Evolutionary conservation across 2,113 vertebrate species (phyloP).

Genomic region (Glareola pratincola): DNA sequence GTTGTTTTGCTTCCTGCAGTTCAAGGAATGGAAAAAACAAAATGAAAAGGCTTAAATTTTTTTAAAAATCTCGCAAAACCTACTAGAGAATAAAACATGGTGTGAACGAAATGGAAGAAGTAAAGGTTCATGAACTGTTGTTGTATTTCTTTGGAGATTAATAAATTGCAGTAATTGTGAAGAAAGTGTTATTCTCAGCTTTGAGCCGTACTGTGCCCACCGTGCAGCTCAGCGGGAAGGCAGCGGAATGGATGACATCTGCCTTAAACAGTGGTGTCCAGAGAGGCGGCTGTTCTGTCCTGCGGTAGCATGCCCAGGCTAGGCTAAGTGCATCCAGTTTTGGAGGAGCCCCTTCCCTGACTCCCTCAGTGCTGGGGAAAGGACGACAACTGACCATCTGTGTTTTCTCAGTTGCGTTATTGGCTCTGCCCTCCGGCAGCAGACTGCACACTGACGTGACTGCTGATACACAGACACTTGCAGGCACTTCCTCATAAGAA

Average conservation of each 20-base stretch:
- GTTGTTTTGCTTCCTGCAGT: neutral
- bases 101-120: neutral
- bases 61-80: neutral
- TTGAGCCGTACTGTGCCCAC: neutral
- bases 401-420: neutral
- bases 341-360: neutral
- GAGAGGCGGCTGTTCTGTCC: neutral
- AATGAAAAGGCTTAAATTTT: neutral
- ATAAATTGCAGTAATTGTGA: neutral
- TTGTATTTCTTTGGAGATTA: neutral
- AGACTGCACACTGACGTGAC: neutral
- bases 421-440: neutral
- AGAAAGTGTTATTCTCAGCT: neutral
- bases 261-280: neutral
- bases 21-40: neutral
- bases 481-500: neutral
- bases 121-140: neutral
- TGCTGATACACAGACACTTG: neutral
- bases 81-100: neutral
- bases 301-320: neutral
- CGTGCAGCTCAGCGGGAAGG: neutral
- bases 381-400: neutral
- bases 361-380: neutral
- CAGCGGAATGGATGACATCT: neutral
- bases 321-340: neutral